These are phyloP conservation scores for Eulacestoma nigropectus DNA, from an alignment of 2,113 vertebrate genomes.

Conservation along the genomic window DNA sequence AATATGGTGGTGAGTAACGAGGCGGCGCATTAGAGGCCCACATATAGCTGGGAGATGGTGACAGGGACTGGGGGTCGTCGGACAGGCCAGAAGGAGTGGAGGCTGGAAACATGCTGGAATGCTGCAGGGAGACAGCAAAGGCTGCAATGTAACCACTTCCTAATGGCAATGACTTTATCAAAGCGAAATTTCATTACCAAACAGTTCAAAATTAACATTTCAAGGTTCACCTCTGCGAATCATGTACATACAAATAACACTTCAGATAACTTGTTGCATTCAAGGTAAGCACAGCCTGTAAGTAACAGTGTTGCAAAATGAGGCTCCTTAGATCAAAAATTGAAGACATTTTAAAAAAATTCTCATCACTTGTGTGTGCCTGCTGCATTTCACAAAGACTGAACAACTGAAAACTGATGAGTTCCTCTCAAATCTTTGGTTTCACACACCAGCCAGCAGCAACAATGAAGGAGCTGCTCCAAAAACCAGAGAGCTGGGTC, in stretches of 20 bases:
- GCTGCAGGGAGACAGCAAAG: constrained; percentile 66
- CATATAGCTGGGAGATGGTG: constrained; percentile 91
- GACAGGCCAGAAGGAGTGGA: constrained; percentile 87
- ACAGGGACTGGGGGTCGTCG: constrained; percentile 81
- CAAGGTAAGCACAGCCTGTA: neutral
- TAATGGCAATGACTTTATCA: neutral
- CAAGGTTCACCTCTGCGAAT: neutral
- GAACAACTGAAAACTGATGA: neutral
- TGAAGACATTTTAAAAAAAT: neutral
- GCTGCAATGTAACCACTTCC: neutral
- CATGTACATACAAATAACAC: accelerated
- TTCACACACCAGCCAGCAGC: neutral
- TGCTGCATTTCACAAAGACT: neutral
- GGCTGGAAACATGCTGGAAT: constrained; percentile 83
- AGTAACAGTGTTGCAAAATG: neutral
- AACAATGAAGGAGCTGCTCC: neutral
- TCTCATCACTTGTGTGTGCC: neutral
- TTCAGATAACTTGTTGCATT: neutral
- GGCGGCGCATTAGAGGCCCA: constrained; percentile 91
- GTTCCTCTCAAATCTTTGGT: neutral
- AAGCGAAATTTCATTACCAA: accelerated
- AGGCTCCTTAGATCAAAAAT: neutral
- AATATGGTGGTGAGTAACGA: constrained; percentile 91
- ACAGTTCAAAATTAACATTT: neutral
- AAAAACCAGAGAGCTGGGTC: neutral